A percentile compares a stretch with the other conserved stretches of the same genome.
These are phyloP conservation scores for Salmo trutta DNA, from an alignment of 2,797 vertebrate species.

Conservation along the genomic window DNA sequence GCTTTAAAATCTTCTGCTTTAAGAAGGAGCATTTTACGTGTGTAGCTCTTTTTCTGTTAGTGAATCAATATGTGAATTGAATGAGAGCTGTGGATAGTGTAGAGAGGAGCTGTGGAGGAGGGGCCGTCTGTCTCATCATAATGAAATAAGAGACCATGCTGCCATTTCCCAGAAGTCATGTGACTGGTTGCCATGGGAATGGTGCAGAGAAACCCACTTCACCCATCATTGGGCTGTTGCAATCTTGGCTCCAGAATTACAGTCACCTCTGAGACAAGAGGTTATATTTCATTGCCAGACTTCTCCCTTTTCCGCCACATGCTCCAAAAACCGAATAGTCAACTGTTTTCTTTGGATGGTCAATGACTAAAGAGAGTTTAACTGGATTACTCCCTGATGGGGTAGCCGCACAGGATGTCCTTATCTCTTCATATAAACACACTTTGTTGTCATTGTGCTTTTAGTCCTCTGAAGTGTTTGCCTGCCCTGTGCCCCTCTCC, in stretches of 20 bases:
- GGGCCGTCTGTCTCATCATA: slow-evolving; percentile 38
- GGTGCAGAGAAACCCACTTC: slow-evolving; percentile 63
- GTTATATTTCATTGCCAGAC: slow-evolving; percentile 29
- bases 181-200: slow-evolving; percentile 69
- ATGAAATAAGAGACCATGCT: slow-evolving; percentile 60
- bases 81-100: not conserved
- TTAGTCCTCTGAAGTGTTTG: too few relatives aligned
- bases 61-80: slow-evolving; percentile 14
- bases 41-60: not conserved
- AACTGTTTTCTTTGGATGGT: not conserved
- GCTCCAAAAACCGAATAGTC: not conserved
- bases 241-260: slow-evolving; percentile 43
- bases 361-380: not conserved
- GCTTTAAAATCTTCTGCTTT: not conserved
- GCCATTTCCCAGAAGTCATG: slow-evolving; percentile 60
- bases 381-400: not conserved
- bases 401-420: not conserved
- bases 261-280: slow-evolving; percentile 36
- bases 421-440: not conserved
- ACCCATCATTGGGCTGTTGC: slow-evolving; percentile 48
- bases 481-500: not conserved
- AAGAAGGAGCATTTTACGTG: too few relatives aligned
- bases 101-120: slow-evolving; percentile 14
- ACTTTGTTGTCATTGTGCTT: not conserved
- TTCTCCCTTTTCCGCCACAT: not conserved